Percentiles rank a stretch among this genome's conserved stretches.
These are phyloP conservation scores for Chaenocephalus aceratus DNA, from an alignment of 2,113 vertebrate genomes.

Conservation along the genomic window DNA sequence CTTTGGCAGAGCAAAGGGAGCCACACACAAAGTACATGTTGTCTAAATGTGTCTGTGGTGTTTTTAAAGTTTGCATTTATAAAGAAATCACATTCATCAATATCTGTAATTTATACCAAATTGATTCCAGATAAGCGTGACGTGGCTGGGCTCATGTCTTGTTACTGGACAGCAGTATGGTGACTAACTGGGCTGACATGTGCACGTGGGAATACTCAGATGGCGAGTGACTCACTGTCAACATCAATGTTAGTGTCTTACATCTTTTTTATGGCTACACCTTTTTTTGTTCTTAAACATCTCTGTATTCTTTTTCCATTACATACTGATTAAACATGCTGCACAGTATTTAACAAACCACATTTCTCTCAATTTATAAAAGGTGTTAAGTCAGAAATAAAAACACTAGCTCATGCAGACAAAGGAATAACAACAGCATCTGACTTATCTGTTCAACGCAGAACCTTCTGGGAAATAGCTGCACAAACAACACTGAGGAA, in stretches of 20 bases:
- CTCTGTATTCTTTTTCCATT: not conserved
- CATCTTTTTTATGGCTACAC: no score
- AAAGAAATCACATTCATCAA: not conserved
- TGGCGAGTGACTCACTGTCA: constrained; percentile 2
- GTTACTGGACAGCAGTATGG: constrained; percentile 9
- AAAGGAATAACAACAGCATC: not conserved
- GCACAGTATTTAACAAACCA: not conserved
- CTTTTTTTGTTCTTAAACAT: not conserved
- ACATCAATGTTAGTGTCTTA: constrained; percentile 2
- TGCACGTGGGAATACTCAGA: constrained; percentile 7
- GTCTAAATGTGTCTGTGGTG: not conserved
- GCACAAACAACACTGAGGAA: not conserved
- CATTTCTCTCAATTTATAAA: no score
- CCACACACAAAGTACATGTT: not conserved
- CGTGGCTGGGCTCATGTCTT: not conserved
- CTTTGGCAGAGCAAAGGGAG: not conserved
- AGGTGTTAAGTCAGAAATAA: no score
- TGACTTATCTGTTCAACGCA: not conserved
- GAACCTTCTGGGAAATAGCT: not conserved
- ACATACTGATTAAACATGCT: not conserved
- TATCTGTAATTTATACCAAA: not conserved
- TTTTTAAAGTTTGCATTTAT: not conserved
- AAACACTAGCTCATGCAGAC: not conserved
- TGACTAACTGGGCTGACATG: constrained; percentile 18
- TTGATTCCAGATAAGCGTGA: constrained; percentile 15